Percentiles rank a stretch among this genome's conserved stretches.
Conservation (phyloP, 2,797 vertebrate genomes). For the Adrianichthys oophorus region DNA sequence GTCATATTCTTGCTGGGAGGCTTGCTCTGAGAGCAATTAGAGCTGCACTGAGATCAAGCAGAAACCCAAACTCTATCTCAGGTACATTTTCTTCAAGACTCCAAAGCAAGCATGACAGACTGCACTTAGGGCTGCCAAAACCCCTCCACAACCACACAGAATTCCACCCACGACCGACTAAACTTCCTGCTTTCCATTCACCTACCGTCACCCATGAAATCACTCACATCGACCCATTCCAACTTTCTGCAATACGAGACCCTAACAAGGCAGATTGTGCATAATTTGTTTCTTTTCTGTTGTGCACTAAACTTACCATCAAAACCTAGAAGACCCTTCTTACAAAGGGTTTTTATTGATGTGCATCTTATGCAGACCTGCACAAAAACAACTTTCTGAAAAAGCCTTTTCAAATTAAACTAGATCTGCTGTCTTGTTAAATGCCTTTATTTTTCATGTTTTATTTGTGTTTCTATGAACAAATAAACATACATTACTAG, state of each 20-base stretch:
- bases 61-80: slow-evolving; percentile 65
- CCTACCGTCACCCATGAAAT: slow-evolving; percentile 68
- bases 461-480: too few species aligned
- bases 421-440: not conserved
- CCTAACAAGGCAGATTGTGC: slow-evolving; percentile 66
- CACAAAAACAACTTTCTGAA: slow-evolving; percentile 25
- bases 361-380: slow-evolving; percentile 16
- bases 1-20: slow-evolving; percentile 36
- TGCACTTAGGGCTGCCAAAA: slow-evolving; percentile 55
- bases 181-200: slow-evolving; percentile 64
- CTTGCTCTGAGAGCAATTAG: slow-evolving; percentile 71
- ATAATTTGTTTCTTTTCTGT: slow-evolving; percentile 56
- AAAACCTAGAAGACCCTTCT: slow-evolving; percentile 46
- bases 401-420: slow-evolving; percentile 20
- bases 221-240: slow-evolving; percentile 61
- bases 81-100: slow-evolving; percentile 70
- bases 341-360: slow-evolving; percentile 29
- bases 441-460: too few species aligned
- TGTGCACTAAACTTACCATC: slow-evolving; percentile 36
- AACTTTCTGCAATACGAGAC: slow-evolving; percentile 63
- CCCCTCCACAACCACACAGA: slow-evolving; percentile 37
- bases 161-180: slow-evolving; percentile 49
- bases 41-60: slow-evolving; percentile 52
- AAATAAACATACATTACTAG: too few species aligned
- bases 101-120: slow-evolving; percentile 66